phyloP scores from a whole-genome alignment of 2,797 vertebrate genomes.

The Pygocentrus nattereri region DNA sequence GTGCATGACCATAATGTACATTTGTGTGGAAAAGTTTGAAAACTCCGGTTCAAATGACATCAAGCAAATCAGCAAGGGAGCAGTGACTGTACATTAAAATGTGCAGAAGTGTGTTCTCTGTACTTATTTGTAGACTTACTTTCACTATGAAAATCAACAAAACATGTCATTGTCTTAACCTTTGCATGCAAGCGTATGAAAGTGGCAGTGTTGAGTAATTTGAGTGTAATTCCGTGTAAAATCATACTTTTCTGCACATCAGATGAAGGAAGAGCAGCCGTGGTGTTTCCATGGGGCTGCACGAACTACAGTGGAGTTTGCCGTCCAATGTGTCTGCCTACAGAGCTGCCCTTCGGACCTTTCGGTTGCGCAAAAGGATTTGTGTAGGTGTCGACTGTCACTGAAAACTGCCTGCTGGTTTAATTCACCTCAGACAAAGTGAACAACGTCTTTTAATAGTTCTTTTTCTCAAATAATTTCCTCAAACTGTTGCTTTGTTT shows the following conservation, averaged over 20 bases:
- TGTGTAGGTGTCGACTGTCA: conserved; percentile 50
- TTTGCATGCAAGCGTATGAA: no score
- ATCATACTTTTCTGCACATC: conserved; percentile 1
- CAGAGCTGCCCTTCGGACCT: conserved; percentile 57
- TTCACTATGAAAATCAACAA: no score
- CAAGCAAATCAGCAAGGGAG: no score
- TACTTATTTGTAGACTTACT: no score
- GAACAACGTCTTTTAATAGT: not conserved
- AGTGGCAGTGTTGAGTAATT: no score
- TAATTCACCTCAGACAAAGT: not conserved
- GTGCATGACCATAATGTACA: no score
- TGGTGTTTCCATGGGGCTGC: conserved; percentile 55
- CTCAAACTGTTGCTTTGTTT: not conserved
- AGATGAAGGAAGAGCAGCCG: conserved; percentile 37
- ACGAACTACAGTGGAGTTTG: conserved; percentile 53
- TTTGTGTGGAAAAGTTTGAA: no score
- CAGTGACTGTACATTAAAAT: no score
- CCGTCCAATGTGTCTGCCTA: conserved; percentile 55
- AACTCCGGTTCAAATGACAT: no score
- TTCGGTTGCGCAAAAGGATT: conserved; percentile 59
- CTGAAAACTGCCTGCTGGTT: not conserved
- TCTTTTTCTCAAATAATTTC: not conserved
- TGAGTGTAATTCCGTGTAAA: no score
- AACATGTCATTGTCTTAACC: no score
- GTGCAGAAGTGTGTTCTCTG: no score